A percentile compares a stretch with the other conserved stretches of the same genome.
phyloP scores from a whole-genome alignment of 2,888 invertebrate species.

The Drosophila vallismaia region DNA sequence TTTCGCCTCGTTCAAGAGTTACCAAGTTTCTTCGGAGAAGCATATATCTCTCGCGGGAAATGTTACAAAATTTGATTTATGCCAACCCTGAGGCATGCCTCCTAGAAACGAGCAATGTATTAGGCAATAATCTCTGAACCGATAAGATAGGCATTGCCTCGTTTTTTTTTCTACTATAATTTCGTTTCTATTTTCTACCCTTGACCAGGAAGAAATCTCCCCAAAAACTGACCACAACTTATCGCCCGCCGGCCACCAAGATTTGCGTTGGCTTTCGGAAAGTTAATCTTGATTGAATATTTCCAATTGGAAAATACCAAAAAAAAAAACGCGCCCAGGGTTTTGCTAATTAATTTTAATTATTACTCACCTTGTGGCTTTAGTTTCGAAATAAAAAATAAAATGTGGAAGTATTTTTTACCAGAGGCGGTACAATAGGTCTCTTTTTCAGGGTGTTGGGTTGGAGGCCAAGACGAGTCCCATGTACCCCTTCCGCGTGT shows the following conservation, averaged over 20 bases:
- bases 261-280: conserved; percentile 38
- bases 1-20: no score
- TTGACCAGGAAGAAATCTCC: conserved; percentile 8
- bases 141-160: conserved; percentile 59
- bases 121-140: conserved; percentile 67
- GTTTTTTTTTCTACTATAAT: conserved; percentile 3
- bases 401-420: neutral
- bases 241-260: conserved; percentile 27
- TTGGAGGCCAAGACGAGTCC: no score
- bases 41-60: conserved; percentile 6
- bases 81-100: conserved; percentile 38
- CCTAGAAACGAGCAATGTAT: conserved; percentile 57
- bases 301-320: conserved; percentile 25
- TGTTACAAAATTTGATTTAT: conserved; percentile 34
- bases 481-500: no score
- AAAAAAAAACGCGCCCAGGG: conserved; percentile 1
- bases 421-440: no score
- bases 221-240: conserved; percentile 39
- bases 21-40: neutral
- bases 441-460: no score
- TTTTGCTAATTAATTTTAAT: conserved; percentile 19
- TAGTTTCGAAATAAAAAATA: neutral
- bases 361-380: conserved; percentile 13
- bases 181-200: neutral
- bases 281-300: conserved; percentile 29